phyloP scores from a whole-genome alignment of 2,113 vertebrate species.

The Balaenoptera acutorostrata region DNA sequence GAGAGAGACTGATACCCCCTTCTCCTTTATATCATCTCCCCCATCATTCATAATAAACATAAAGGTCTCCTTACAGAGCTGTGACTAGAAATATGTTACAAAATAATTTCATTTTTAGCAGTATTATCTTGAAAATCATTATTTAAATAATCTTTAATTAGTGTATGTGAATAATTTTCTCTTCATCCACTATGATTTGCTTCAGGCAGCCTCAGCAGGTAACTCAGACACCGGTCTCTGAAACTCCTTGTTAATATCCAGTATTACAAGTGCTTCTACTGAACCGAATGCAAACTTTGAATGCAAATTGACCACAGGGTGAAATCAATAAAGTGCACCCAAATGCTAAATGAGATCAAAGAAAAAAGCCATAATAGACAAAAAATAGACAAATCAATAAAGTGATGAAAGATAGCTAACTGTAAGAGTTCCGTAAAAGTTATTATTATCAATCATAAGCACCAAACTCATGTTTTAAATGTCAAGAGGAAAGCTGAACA shows the following conservation, averaged over 20 bases:
- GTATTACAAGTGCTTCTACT: background rate
- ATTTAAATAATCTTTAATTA: slow-evolving; percentile 35
- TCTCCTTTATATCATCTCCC: background rate
- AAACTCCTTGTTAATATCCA: background rate
- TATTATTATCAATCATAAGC: slow-evolving; percentile 49
- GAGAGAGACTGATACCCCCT: accelerated
- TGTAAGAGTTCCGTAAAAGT: slow-evolving; percentile 52
- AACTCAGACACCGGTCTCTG: background rate
- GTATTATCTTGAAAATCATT: background rate
- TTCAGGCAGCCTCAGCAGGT: background rate
- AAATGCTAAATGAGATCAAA: slow-evolving; percentile 66
- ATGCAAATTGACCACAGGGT: slow-evolving; percentile 44
- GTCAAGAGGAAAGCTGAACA: slow-evolving; percentile 15
- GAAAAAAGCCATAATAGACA: background rate
- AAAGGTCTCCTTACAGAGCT: background rate
- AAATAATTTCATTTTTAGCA: background rate
- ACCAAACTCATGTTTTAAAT: slow-evolving; percentile 48
- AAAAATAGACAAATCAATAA: slow-evolving; percentile 58
- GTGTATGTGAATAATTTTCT: background rate
- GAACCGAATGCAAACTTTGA: slow-evolving; percentile 33
- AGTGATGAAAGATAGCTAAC: slow-evolving; percentile 54
- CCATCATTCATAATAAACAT: background rate
- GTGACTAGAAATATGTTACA: background rate
- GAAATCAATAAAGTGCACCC: slow-evolving; percentile 50
- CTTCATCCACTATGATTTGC: background rate